Evolutionary conservation across 2,888 invertebrate species (phyloP).

Genomic region (Agonopterix subpropinquella): DNA sequence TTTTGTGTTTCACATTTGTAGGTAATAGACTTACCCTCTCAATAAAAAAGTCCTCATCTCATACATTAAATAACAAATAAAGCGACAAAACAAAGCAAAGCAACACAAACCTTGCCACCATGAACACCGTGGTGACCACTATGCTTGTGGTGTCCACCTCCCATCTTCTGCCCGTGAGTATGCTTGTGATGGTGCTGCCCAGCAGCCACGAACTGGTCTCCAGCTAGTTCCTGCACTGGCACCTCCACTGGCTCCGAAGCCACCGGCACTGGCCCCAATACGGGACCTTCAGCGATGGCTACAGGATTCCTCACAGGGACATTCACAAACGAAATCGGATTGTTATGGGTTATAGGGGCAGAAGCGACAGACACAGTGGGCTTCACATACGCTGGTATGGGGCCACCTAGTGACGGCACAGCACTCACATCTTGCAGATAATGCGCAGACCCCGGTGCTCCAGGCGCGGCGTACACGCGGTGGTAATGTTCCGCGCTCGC

Average conservation of each 20-base stretch:
- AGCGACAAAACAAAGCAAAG: background rate
- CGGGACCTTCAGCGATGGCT: conserved; percentile 1
- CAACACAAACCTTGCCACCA: conserved; percentile 64
- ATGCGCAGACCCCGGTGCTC: conserved; percentile 21
- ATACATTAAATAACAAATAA: background rate
- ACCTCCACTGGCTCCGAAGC: conserved; percentile 24
- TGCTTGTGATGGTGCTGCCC: conserved; percentile 40
- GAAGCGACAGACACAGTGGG: background rate
- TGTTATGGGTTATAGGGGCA: conserved; percentile 11
- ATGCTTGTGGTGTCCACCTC: conserved; percentile 68
- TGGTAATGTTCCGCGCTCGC: conserved; percentile 66
- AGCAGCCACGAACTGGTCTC: conserved; percentile 33
- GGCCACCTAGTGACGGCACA: conserved; percentile 10
- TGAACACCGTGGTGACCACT: conserved; percentile 69
- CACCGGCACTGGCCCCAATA: conserved; percentile 23
- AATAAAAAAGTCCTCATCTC: background rate
- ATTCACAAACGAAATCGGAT: conserved; percentile 21
- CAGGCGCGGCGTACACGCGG: conserved; percentile 40
- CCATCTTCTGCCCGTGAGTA: conserved; percentile 50
- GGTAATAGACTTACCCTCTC: no score
- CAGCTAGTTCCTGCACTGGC: conserved; percentile 27
- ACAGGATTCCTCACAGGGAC: background rate
- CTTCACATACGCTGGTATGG: background rate
- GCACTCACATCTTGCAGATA: conserved; percentile 36
- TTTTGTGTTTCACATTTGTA: no score